Conservation (phyloP, 2,113 vertebrate species). For the Serinus canaria region DNA sequence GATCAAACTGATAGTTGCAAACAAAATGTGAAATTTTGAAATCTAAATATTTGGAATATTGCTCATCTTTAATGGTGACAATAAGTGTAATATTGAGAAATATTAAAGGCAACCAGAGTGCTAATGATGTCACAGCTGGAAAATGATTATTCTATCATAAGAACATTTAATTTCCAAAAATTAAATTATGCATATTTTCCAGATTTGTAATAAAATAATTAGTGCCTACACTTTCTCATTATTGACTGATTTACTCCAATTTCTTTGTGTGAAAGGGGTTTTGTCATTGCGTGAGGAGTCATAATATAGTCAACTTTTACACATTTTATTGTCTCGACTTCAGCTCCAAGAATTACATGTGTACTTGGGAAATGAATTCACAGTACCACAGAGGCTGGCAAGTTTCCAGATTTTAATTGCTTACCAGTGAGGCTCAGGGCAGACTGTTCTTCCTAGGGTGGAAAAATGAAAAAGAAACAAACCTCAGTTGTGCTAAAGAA, state of each 20-base stretch:
- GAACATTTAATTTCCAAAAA: constrained; percentile 16
- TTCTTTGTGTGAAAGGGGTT: not conserved
- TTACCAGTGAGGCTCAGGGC: constrained; percentile 24
- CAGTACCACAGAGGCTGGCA: constrained; percentile 45
- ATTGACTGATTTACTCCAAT: not conserved
- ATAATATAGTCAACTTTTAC: constrained; percentile 49
- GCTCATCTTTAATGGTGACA: not conserved
- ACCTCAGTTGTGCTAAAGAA: constrained; percentile 12
- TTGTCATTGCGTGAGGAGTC: constrained; percentile 8
- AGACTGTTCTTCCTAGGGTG: constrained; percentile 14
- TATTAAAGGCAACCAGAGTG: not conserved
- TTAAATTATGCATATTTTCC: constrained; percentile 50
- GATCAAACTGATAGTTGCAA: not conserved
- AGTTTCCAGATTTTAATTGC: constrained; percentile 60
- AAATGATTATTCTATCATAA: constrained; percentile 9
- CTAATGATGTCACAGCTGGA: constrained; percentile 3
- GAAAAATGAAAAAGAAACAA: not conserved
- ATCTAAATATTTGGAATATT: not conserved
- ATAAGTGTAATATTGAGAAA: not conserved
- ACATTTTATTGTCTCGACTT: constrained; percentile 41
- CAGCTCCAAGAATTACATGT: constrained; percentile 51
- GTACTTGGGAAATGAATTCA: constrained; percentile 55
- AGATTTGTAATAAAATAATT: constrained; percentile 65
- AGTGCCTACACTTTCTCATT: not conserved
- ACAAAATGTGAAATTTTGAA: not conserved